These are phyloP conservation scores for Chironomus riparius DNA, from an alignment of 2,888 invertebrate genomes.

Conservation along the genomic window DNA sequence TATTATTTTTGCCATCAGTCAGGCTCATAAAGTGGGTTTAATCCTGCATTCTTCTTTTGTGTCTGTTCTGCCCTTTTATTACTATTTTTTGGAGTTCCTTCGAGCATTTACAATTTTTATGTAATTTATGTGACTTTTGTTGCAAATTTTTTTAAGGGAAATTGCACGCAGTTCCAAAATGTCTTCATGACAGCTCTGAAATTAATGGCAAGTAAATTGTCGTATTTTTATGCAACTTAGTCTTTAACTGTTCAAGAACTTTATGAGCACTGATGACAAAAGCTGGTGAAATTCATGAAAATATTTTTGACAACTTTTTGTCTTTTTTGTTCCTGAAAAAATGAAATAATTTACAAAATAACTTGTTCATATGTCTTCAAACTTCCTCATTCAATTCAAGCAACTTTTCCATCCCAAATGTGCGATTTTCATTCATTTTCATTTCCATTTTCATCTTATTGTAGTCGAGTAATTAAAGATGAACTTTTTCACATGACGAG, in stretches of 20 bases:
- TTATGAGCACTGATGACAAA: too few relatives aligned
- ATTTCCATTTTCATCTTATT: neutral
- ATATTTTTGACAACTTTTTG: neutral
- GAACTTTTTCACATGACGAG: neutral
- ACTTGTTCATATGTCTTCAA: neutral
- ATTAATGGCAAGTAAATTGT: too few relatives aligned
- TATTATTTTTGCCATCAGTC: too few relatives aligned
- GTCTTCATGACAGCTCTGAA: neutral
- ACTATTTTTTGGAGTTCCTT: too few relatives aligned
- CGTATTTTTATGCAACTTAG: too few relatives aligned
- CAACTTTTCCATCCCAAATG: neutral
- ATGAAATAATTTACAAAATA: too few relatives aligned
- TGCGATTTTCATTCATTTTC: constrained; percentile 6
- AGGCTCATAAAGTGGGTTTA: too few relatives aligned
- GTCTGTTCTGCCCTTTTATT: too few relatives aligned
- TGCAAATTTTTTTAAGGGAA: neutral
- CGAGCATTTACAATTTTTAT: too few relatives aligned
- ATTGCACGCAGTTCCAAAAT: neutral
- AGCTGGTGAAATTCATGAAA: neutral
- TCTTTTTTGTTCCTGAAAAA: neutral
- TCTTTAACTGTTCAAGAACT: too few relatives aligned
- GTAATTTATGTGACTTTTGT: too few relatives aligned
- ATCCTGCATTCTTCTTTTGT: too few relatives aligned
- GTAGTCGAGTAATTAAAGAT: constrained; percentile 8
- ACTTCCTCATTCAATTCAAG: neutral